Conservation (phyloP, 2,113 vertebrate species). For the Limanda limanda region DNA sequence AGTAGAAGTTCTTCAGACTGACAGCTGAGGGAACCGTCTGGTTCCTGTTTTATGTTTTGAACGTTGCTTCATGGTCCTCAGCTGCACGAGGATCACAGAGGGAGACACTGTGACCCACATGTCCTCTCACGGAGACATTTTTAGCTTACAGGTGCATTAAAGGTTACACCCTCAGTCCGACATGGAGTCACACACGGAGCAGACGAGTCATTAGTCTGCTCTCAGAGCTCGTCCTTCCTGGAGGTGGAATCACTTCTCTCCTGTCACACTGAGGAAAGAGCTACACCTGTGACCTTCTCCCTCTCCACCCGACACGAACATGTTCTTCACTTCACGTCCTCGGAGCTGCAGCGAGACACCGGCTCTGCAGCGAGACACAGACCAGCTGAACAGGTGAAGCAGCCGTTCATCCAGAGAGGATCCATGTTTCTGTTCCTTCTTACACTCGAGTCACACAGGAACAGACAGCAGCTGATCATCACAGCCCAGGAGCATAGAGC, state of each 20-base stretch:
- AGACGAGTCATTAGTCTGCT: neutral
- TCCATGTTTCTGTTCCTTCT: neutral
- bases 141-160: no score
- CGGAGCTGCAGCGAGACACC: neutral
- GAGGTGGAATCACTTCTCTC: no score
- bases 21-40: no score
- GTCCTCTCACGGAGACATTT: no score
- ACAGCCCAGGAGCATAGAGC: neutral
- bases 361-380: neutral
- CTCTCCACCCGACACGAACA: neutral
- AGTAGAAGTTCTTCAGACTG: no score
- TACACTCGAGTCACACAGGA: neutral
- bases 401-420: neutral
- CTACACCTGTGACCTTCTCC: slow-evolving; percentile 36
- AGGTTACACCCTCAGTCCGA: neutral
- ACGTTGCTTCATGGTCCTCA: no score
- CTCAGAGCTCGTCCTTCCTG: neutral
- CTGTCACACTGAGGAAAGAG: no score
- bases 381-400: slow-evolving; percentile 36
- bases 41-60: no score
- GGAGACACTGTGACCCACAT: no score
- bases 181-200: no score
- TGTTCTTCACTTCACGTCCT: neutral
- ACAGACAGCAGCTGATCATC: neutral
- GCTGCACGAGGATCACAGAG: no score